Evolutionary conservation across 2,113 vertebrate genomes (phyloP), one percentile per base, ranked within the genome.

Genomic region (Synodontis membranacea): DNA sequence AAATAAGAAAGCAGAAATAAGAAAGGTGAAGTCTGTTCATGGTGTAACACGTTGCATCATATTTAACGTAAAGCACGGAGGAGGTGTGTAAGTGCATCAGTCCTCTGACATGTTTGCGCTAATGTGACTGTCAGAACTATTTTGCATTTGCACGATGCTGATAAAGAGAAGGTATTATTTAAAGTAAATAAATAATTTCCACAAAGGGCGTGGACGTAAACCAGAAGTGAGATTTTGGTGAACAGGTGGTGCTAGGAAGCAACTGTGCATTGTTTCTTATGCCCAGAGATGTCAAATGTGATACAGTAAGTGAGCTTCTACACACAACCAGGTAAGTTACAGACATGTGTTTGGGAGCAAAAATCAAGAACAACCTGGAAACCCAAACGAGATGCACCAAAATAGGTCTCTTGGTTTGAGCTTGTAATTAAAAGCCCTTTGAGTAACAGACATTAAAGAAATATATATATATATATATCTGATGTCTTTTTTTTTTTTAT

Each of bases 1-100:
- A 66, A 66, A 70, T 60, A 5, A 64, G 82, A 72, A 58, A 66
- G n/a, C n/a, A n/a, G 44, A 66, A 66, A 70, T 60, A 5, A 64
- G 82, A 72, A 58, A 66, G n/a, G n/a, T n/a, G n/a, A n/a, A n/a
- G n/a, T n/a, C n/a, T n/a, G n/a, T n/a, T n/a, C n/a, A n/a, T 17
- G 25, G 58, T 48, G 39, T 1, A 15, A 37, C 28, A 46, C 19
- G 28, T 46, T 60, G 5, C 46, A 34, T 34, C 44, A 83, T 31
- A 14, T 58, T 74, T 46, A 14, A 37, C 58, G 34, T 80, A 80
- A 60, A 31, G 12, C 28, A 11, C 25, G 25, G 15, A 60, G 31
- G 46, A 19, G 3, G 21, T n/a, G 25, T 54, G 34, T 42, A 17
- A 5, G 34, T 37, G 48, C 14, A 39, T 84, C 50, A 58, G 1